These are phyloP conservation scores for Archegozetes longisetosus DNA, from an alignment of 1,140 invertebrate genomes.

Conservation along the genomic window DNA sequence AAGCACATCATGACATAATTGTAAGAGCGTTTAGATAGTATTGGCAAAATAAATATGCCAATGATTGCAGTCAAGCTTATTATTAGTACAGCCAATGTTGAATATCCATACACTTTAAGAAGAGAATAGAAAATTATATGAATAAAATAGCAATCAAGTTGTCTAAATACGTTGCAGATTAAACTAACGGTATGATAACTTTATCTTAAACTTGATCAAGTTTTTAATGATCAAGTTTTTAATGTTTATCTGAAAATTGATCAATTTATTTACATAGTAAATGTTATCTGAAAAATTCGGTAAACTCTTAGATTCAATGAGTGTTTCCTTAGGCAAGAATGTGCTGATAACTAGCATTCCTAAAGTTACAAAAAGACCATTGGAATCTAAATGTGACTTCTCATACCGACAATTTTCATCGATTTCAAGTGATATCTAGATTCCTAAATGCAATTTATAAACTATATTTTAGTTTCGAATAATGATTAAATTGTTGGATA, in stretches of 20 bases:
- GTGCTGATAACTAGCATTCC: too few relatives aligned
- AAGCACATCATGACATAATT: conserved; percentile 28
- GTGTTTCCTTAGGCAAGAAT: too few relatives aligned
- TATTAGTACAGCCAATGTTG: conserved; percentile 26
- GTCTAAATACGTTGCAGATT: neutral
- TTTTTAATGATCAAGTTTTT: neutral
- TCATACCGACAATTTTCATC: too few relatives aligned
- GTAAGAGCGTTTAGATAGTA: conserved; percentile 20
- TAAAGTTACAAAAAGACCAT: too few relatives aligned
- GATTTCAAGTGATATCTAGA: too few relatives aligned
- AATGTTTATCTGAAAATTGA: neutral
- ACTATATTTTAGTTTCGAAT: too few relatives aligned
- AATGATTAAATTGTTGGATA: too few relatives aligned
- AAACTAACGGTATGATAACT: neutral
- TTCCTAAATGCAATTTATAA: too few relatives aligned
- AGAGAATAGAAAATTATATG: neutral
- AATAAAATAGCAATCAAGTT: neutral
- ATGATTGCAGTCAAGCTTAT: conserved; percentile 26
- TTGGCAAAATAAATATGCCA: conserved; percentile 25
- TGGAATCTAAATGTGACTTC: too few relatives aligned
- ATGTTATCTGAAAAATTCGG: too few relatives aligned
- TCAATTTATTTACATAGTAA: too few relatives aligned
- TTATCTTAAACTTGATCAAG: neutral
- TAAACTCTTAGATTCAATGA: too few relatives aligned
- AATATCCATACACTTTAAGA: conserved; percentile 28